Percentiles rank a stretch among this genome's conserved stretches.
These are phyloP conservation scores for Siderastrea siderea DNA, from an alignment of 92 coral and sea anemone species.

Conservation along the genomic window DNA sequence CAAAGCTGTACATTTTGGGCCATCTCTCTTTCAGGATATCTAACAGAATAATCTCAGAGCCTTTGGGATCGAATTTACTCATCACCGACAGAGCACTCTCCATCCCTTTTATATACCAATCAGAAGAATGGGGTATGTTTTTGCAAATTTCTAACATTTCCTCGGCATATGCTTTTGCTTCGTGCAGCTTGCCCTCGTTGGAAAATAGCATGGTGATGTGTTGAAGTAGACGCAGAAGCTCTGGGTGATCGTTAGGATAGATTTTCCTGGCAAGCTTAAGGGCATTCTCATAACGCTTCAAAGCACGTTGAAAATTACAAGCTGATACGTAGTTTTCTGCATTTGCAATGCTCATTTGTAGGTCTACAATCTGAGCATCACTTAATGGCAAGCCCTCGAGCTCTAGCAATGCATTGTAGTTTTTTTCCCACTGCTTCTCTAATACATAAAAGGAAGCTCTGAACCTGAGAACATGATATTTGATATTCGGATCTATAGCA, in stretches of 20 bases:
- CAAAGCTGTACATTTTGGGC: neutral
- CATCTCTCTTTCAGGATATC: neutral
- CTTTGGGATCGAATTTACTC: neutral
- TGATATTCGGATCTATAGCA: neutral
- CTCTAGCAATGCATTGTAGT: constrained; percentile 8
- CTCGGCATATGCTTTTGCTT: neutral
- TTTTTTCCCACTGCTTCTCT: constrained; percentile 20
- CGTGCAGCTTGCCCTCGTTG: neutral
- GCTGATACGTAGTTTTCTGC: constrained; percentile 7
- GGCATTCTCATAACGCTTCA: neutral
- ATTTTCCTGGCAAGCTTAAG: constrained; percentile 1
- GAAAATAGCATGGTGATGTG: neutral
- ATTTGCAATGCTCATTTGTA: neutral
- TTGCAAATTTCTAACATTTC: neutral
- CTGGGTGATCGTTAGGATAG: neutral
- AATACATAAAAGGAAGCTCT: constrained; percentile 13
- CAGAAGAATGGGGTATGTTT: neutral
- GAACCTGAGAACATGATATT: neutral
- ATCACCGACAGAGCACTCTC: neutral
- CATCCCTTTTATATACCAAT: neutral
- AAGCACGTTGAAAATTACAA: neutral
- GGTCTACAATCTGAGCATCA: neutral
- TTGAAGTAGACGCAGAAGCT: neutral
- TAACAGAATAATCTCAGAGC: neutral
- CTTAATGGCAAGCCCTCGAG: neutral